Evolutionary conservation across 2,113 vertebrate genomes (phyloP), one percentile per base, ranked within the genome.

Genomic region (Paradisaea rubra): DNA sequence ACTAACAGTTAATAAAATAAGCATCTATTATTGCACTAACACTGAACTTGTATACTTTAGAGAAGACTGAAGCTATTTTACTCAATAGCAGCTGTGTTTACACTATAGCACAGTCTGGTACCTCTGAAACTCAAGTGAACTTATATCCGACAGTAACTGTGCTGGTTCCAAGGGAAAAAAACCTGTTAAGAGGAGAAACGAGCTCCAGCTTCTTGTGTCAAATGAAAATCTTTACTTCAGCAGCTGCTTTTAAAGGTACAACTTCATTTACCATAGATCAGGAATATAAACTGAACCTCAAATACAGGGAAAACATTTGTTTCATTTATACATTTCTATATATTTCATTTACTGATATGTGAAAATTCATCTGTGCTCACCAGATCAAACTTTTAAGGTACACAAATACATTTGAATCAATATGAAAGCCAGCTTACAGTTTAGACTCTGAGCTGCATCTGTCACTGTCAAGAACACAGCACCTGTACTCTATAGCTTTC

Each of bases 41-140:
- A 91, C 45, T 69, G 84, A 92, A 95, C 86, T 85, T 80, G 82
- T 73, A 86, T 77, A 87, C 68, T 93, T 96, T 23, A 87, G 59
- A 91, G 73, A 91, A 95, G 84, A 94, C 74, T 85, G 79, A 85
- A 96, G 68, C 87, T 96, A 82, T 91, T 94, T 94, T 86, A 89
- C 84, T 91, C 57, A 1, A 81, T 0, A 94, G 84, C 94, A 95
- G 89, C 91, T 96, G 94, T 94, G 89, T 95, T 96, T 96, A 95
- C 90, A 96, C 88, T 94, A 69, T 61, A 95, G 93, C 87, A 93
- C 84, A 97, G 94, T 92, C 93, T 97, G 93, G 86, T 94, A 95
- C 82, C 95, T 92, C 92, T 1, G 33, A 94, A 96, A 86, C 82
- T 84, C 88, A 81, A 84, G 39, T 90, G 89, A 96, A 93, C 95